Evolutionary conservation across 2,113 vertebrate genomes (phyloP).

Genomic region (Herpailurus yagouaroundi): DNA sequence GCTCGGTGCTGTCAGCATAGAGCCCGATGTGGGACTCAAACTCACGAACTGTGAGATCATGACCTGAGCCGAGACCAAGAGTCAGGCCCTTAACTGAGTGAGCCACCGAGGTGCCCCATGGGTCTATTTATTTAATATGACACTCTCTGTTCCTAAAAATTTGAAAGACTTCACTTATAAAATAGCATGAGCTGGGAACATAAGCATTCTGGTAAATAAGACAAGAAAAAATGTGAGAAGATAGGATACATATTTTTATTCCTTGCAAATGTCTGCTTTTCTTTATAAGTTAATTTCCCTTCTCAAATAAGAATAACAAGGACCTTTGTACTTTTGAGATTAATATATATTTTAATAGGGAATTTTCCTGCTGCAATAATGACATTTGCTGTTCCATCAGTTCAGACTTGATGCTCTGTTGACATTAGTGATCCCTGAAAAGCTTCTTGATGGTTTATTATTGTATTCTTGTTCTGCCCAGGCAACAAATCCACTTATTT

Average conservation of each 20-base stretch:
- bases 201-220: constrained; percentile 15
- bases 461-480: not conserved
- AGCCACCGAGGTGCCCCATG: too few species aligned
- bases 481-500: constrained; percentile 4
- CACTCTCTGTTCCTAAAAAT: not conserved
- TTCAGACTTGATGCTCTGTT: constrained; percentile 52
- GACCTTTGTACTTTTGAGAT: constrained; percentile 45
- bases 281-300: constrained; percentile 53
- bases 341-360: constrained; percentile 49
- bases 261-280: not conserved
- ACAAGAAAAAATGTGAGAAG: constrained; percentile 1
- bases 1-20: too few species aligned
- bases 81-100: too few species aligned
- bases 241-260: not conserved
- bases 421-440: constrained; percentile 49
- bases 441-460: constrained; percentile 56
- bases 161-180: not conserved
- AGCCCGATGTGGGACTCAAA: too few species aligned
- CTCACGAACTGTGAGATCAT: too few species aligned
- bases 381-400: constrained; percentile 47
- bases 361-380: constrained; percentile 52
- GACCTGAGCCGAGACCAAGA: too few species aligned
- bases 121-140: not conserved
- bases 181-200: not conserved
- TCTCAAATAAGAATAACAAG: constrained; percentile 37